phyloP scores from a whole-genome alignment of 2,888 invertebrate genomes.

The Cordilura impudica region DNA sequence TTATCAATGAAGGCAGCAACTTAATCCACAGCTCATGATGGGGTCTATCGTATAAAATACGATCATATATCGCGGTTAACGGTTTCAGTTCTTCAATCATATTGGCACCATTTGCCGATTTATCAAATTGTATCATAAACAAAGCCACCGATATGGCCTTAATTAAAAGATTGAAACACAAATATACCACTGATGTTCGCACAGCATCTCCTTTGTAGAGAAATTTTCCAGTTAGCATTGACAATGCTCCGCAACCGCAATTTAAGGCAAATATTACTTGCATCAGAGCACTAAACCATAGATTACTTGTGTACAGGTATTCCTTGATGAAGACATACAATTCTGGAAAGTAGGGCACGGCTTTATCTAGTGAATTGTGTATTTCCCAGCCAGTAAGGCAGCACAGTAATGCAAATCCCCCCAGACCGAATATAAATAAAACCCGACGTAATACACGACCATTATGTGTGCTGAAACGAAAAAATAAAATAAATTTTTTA shows the following conservation, averaged over 20 bases:
- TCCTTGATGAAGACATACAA: constrained; percentile 72
- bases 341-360: constrained; percentile 74
- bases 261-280: constrained; percentile 77
- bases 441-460: constrained; percentile 75
- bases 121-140: constrained; percentile 77
- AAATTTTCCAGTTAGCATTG: constrained; percentile 78
- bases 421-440: constrained; percentile 73
- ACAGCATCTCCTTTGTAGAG: constrained; percentile 78
- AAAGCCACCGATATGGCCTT: constrained; percentile 76
- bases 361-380: constrained; percentile 72
- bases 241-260: constrained; percentile 76
- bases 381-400: constrained; percentile 76
- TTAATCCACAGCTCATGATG: constrained; percentile 68
- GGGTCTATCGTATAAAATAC: constrained; percentile 69
- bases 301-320: constrained; percentile 71
- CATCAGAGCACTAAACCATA: constrained; percentile 78
- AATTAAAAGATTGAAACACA: constrained; percentile 77
- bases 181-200: constrained; percentile 76
- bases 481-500: too few species aligned
- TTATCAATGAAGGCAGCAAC: constrained; percentile 73
- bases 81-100: constrained; percentile 75
- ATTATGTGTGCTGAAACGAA: constrained; percentile 75
- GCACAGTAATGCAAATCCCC: constrained; percentile 72
- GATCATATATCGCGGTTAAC: constrained; percentile 76
- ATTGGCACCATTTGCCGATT: constrained; percentile 69